Conservation (phyloP, 2,888 invertebrate species). For the Seladonia tumulorum region DNA sequence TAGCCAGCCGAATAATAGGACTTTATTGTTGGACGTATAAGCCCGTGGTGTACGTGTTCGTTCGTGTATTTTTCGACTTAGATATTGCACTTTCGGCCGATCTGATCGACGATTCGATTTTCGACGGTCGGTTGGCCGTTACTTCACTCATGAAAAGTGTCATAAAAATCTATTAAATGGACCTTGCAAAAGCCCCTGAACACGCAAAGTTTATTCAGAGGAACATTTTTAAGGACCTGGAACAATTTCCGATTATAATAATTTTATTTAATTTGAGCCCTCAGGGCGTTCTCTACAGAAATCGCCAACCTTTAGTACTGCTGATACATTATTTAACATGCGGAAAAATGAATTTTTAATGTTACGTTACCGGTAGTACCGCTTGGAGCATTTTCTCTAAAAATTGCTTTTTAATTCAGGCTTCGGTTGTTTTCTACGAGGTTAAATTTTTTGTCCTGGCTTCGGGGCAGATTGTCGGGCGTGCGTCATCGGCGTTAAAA, state of each 20-base stretch:
- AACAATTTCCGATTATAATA: no score
- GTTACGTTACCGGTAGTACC: no score
- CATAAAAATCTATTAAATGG: not conserved
- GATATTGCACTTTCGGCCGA: slow-evolving; percentile 50
- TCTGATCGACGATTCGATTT: slow-evolving; percentile 35
- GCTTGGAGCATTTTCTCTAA: no score
- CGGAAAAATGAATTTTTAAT: no score
- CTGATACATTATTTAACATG: no score
- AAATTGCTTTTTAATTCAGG: no score
- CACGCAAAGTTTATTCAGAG: not conserved
- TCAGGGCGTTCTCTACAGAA: no score
- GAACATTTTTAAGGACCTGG: no score
- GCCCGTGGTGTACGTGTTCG: slow-evolving; percentile 45
- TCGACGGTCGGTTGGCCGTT: not conserved
- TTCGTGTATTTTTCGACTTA: slow-evolving; percentile 46
- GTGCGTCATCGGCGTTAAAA: not conserved
- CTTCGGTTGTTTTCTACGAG: no score
- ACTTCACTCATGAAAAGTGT: not conserved
- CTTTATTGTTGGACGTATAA: slow-evolving; percentile 76
- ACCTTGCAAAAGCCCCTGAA: not conserved
- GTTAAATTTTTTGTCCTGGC: not conserved
- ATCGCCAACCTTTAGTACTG: no score
- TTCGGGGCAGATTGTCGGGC: not conserved
- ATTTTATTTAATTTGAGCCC: no score
- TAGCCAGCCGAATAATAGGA: slow-evolving; percentile 76